These are phyloP conservation scores for Vollenhovia emeryi DNA, from an alignment of 1,140 invertebrate species.

Conservation along the genomic window DNA sequence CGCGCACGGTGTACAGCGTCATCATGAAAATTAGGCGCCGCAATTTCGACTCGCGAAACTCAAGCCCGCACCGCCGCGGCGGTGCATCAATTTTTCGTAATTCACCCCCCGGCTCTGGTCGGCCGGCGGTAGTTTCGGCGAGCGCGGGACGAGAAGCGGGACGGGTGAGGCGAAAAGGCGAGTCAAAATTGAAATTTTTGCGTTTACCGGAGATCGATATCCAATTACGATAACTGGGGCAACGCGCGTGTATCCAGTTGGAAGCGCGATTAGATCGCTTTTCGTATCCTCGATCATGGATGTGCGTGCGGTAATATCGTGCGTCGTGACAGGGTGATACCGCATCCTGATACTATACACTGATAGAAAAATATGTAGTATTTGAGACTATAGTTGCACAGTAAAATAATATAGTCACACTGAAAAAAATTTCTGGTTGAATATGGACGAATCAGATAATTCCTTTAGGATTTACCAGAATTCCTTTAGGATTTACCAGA, in stretches of 20 bases:
- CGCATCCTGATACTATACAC: not conserved
- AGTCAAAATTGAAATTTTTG: conserved; percentile 58
- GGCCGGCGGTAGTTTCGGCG: conserved; percentile 3
- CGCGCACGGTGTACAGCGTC: conserved; percentile 12
- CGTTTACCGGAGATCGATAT: conserved; percentile 45
- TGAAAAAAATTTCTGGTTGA: too few relatives aligned
- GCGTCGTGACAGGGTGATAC: not conserved
- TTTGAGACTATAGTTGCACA: too few relatives aligned
- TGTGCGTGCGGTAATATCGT: conserved; percentile 5
- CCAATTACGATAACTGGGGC: conserved; percentile 40
- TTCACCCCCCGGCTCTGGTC: conserved; percentile 56
- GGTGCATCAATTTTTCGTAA: conserved; percentile 67
- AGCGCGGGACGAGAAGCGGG: not conserved
- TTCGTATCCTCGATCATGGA: conserved; percentile 21
- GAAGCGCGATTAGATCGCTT: conserved; percentile 32
- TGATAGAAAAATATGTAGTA: too few relatives aligned
- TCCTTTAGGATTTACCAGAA: too few relatives aligned
- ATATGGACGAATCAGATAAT: too few relatives aligned
- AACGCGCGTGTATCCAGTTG: not conserved
- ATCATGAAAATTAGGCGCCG: conserved; percentile 69
- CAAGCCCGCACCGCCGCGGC: not conserved
- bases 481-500: too few relatives aligned
- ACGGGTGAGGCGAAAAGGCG: not conserved
- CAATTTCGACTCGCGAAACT: conserved; percentile 11
- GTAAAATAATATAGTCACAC: too few relatives aligned